Percentiles rank a stretch among this genome's conserved stretches.
Conservation (phyloP, 2,113 vertebrate species). For the Sceloporus tristichus region DNA sequence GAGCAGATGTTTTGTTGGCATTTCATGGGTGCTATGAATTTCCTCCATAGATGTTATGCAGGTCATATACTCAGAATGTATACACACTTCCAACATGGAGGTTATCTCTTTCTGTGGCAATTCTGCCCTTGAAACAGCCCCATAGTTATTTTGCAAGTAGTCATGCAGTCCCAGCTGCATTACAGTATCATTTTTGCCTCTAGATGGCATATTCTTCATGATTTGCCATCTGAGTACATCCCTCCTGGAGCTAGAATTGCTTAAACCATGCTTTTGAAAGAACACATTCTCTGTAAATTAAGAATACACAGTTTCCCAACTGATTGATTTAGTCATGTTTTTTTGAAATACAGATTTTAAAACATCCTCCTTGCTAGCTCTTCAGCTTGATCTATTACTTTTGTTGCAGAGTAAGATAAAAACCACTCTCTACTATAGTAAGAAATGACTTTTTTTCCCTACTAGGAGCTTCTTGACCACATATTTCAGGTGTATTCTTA, state of each 20-base stretch:
- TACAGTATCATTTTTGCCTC: background rate
- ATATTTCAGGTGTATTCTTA: constrained; percentile 17
- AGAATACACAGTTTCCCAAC: background rate
- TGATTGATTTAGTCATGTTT: background rate
- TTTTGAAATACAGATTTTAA: background rate
- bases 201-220: constrained; percentile 1
- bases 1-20: background rate
- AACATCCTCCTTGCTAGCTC: background rate
- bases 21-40: background rate
- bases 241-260: background rate
- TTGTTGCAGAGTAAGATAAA: background rate
- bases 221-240: background rate
- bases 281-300: background rate
- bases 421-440: background rate
- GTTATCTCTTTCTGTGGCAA: background rate
- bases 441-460: background rate
- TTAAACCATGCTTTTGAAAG: background rate
- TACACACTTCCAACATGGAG: background rate
- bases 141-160: background rate
- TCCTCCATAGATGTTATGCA: background rate
- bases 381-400: constrained; percentile 13
- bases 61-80: background rate
- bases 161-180: background rate
- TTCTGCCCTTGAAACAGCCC: background rate
- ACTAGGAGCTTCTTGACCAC: constrained; percentile 3